Evolutionary conservation across 2,888 invertebrate species (phyloP), one percentile per base, ranked within the genome.

Genomic region (Synergus umbraculus): DNA sequence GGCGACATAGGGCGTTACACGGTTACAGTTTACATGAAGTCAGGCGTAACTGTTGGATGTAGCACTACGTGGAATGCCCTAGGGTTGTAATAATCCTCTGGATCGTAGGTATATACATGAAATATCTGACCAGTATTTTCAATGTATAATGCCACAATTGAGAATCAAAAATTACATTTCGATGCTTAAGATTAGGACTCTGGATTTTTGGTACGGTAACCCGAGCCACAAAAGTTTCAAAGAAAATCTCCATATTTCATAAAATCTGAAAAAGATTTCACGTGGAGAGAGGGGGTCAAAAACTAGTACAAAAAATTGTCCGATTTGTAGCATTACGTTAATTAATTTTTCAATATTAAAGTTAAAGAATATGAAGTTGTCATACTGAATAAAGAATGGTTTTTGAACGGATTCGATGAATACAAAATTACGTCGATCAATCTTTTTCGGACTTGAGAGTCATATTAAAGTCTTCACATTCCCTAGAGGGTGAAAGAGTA

Each of bases 1-100:
- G 54, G 73, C 49, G 73, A 73, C 73, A 73, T 37, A 73, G 49
- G 54, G 54, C 49, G 73, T 73, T 54, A 29, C 29, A 29, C 29
- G 29, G 3, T 29, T 29, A 54, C 54, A 54, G 73, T 54, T 49
- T 73, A 49, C 29, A 37, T 73, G 49, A 54, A 73, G 49, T 54
- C 73, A 73, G 37, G 49, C 49, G 49, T 73, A 54, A 49, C 49
- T 54, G 73, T 22, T 37, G 49, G 29, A 54, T 73, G 49, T 73
- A 54, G n/a, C 49, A 54, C 49, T 37, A 4, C 54, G 49, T 37
- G 12, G 10, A 73, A 49, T 73, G 18, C 73, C 49, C 49, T 37
- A 29, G 54, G 37, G 73, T 37, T 73, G 73, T 73, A 73, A 54
- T 54, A 73, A 73, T 37, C 73, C 15, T 49, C n/a, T 37, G 54